These are phyloP conservation scores for Andrena trimmerana DNA, from an alignment of 2,888 invertebrate genomes.

Conservation along the genomic window DNA sequence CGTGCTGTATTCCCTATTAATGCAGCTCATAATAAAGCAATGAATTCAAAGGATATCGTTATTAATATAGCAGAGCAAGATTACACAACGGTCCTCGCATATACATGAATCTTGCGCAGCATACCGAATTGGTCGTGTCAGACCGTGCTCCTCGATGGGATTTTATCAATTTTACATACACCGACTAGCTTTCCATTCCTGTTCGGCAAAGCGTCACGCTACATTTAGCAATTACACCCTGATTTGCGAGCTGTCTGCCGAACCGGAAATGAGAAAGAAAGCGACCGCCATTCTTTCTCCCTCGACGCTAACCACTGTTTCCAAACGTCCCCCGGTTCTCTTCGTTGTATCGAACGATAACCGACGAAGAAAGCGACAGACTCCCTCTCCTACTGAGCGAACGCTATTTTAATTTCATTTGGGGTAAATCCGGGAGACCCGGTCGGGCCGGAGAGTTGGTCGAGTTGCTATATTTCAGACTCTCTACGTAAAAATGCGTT, in stretches of 20 bases:
- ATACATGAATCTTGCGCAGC: neutral
- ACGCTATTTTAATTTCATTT: neutral
- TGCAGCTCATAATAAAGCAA: neutral
- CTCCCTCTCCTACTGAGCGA: neutral
- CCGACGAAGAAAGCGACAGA: neutral
- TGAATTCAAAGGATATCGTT: neutral
- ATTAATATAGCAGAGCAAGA: neutral
- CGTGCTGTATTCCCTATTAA: neutral
- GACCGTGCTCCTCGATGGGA: slow-evolving; percentile 33
- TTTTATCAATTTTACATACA: slow-evolving; percentile 73
- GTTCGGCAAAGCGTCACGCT: slow-evolving; percentile 73
- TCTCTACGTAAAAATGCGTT: too few species aligned
- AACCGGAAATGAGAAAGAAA: slow-evolving; percentile 80
- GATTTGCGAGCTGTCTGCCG: slow-evolving; percentile 75
- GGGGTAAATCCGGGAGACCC: too few species aligned
- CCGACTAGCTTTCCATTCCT: slow-evolving; percentile 63
- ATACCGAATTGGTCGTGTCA: neutral
- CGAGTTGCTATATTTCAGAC: too few species aligned
- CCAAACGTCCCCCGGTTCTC: slow-evolving; percentile 52
- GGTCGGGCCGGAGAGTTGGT: too few species aligned
- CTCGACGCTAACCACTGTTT: slow-evolving; percentile 72
- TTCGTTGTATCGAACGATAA: neutral
- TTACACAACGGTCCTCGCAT: neutral
- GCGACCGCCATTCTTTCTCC: slow-evolving; percentile 72
- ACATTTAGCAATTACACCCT: slow-evolving; percentile 78